phyloP scores from a whole-genome alignment of 2,113 vertebrate species.

The Uropsilus gracilis region DNA sequence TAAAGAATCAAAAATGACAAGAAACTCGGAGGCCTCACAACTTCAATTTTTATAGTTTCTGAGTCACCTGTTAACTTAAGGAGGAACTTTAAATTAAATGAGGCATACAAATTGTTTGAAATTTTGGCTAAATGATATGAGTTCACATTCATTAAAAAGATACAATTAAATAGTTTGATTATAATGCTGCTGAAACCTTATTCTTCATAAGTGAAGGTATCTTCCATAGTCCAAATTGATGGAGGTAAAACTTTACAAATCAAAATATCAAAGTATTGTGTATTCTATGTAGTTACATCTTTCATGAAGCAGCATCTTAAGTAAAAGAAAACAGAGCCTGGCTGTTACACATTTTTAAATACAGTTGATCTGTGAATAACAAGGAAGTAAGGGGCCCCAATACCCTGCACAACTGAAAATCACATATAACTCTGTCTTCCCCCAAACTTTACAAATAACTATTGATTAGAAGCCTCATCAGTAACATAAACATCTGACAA shows the following conservation, averaged over 20 bases:
- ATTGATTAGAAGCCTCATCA: background rate
- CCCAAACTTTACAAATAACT: background rate
- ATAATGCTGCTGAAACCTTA: background rate
- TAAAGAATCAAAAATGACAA: slow-evolving; percentile 2
- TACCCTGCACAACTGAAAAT: background rate
- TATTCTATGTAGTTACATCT: background rate
- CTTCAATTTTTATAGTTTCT: background rate
- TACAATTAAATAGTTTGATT: slow-evolving; percentile 23
- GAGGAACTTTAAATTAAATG: background rate
- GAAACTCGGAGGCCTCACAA: background rate
- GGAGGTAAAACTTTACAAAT: slow-evolving; percentile 31
- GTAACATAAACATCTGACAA: background rate
- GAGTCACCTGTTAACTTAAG: background rate
- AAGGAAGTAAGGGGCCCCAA: background rate
- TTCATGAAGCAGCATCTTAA: background rate
- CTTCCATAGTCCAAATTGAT: background rate
- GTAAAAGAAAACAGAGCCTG: background rate
- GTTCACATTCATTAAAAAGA: slow-evolving; percentile 27
- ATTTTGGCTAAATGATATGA: background rate
- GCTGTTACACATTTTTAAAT: background rate
- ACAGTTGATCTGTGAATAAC: background rate
- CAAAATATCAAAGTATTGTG: background rate
- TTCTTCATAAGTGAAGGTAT: background rate
- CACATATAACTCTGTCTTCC: background rate
- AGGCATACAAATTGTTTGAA: background rate